phyloP scores from a whole-genome alignment of 2,888 invertebrate species.

The Rhagium mordax region DNA sequence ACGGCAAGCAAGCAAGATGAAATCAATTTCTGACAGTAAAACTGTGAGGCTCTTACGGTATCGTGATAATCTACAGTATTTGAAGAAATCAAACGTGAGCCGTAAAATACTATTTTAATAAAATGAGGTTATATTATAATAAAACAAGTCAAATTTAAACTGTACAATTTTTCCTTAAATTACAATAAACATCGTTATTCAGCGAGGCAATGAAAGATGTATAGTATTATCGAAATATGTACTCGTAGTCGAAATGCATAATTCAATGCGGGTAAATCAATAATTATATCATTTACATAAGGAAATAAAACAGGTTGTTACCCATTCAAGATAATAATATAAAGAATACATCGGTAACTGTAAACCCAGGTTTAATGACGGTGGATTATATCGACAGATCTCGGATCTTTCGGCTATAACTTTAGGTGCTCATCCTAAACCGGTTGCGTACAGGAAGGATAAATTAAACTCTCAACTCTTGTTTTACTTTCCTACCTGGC shows the following conservation, averaged over 20 bases:
- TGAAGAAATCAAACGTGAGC: not conserved
- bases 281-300: conserved; percentile 28
- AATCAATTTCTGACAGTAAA: too few species aligned
- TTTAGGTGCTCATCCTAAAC: conserved; percentile 42
- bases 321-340: conserved; percentile 43
- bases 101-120: not conserved
- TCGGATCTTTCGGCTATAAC: conserved; percentile 44
- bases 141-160: not conserved
- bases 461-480: conserved; percentile 42
- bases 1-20: too few species aligned
- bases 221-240: conserved; percentile 11
- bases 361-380: conserved; percentile 40
- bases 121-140: not conserved
- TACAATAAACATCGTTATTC: not conserved
- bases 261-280: conserved; percentile 11
- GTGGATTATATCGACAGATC: conserved; percentile 43
- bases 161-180: not conserved
- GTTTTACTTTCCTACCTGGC: conserved; percentile 36
- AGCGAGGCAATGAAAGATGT: not conserved
- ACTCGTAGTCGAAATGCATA: conserved; percentile 4
- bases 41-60: too few species aligned
- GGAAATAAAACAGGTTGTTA: conserved; percentile 46
- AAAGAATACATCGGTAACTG: conserved; percentile 43
- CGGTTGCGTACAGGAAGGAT: conserved; percentile 48
- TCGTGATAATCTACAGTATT: not conserved